Evolutionary conservation across 2,797 vertebrate genomes (phyloP), one percentile per base, ranked within the genome.

Genomic region (Mus caroli): DNA sequence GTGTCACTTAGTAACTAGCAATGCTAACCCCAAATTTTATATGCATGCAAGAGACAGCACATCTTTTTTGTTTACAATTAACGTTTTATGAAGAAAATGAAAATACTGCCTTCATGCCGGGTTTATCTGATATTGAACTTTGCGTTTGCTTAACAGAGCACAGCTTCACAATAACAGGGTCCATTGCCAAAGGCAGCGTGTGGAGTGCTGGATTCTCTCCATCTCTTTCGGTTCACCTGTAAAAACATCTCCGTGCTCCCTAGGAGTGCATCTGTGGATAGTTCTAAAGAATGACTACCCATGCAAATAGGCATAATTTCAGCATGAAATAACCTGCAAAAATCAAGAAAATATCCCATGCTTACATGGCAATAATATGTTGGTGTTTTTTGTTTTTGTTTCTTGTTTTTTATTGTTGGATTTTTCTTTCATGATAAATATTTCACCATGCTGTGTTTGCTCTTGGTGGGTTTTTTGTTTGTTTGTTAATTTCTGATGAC

Each of bases 161-260:
- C 98, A 98, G 99, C 98, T 98, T 98, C 98, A 98, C 98, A 99
- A 99, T 99, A 98, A 99, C 98, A 99, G 98, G 98, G 97, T 98
- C 98, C 96, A 98, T 98, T 99, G 99, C 99, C 99, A 99, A 99
- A 98, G 98, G 98, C 99, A 98, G 98, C 98, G 97, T 98, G 99
- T 98, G 98, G 98, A 98, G 98, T 98, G 98, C 98, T 99, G 99
- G 99, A 99, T 98, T 96, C 94, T 98, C 97, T 98, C 98, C 99
- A 99, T 98, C 98, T 98, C 98, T 99, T 98, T 99, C 98, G 98
- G 98, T 99, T 99, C 99, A 99, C 99, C 99, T 99, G 99, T 99
- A 98, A 99, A 99, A 99, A 99, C 99, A 99, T 99, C 98, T 99
- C 99, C 97, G 97, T 98, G 98, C 98, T 98, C 99, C 98, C 98